phyloP scores from a whole-genome alignment of 92 coral and sea anemone genomes.

The Epizoanthus illoricatus region DNA sequence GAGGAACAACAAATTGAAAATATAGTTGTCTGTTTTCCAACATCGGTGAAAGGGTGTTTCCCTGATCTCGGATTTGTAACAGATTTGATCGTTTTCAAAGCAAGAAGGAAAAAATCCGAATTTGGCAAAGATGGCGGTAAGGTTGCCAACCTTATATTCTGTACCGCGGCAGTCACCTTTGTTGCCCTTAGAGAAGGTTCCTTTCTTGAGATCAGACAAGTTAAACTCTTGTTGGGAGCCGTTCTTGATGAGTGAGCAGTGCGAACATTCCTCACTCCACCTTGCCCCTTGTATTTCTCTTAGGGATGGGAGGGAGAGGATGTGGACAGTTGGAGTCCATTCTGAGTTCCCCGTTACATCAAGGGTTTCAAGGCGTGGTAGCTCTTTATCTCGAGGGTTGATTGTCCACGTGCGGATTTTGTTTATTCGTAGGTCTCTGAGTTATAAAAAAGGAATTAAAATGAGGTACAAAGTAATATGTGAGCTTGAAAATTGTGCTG shows the following conservation, averaged over 20 bases:
- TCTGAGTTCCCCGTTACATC: conserved; percentile 33
- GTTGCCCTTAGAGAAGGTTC: conserved; percentile 8
- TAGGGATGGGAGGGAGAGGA: conserved; percentile 50
- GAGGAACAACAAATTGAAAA: conserved; percentile 18
- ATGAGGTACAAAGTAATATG: not conserved
- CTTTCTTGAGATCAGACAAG: conserved; percentile 19
- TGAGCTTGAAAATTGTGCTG: too few species aligned
- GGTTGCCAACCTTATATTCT: conserved; percentile 6
- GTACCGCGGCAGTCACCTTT: conserved; percentile 26
- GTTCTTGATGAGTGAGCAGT: conserved; percentile 55
- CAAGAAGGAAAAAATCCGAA: conserved; percentile 31
- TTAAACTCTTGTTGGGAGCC: conserved; percentile 4
- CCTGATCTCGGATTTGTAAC: conserved; percentile 10
- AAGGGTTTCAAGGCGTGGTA: conserved; percentile 48
- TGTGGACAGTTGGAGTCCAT: conserved; percentile 45
- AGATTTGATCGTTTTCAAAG: not conserved
- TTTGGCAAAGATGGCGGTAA: not conserved
- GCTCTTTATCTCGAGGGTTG: conserved; percentile 15
- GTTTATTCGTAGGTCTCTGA: not conserved
- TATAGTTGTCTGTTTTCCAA: conserved; percentile 31
- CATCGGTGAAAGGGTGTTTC: conserved; percentile 33
- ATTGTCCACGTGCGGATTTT: not conserved
- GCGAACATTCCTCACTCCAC: conserved; percentile 52
- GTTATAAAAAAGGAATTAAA: not conserved
- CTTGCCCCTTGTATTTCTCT: conserved; percentile 50